A percentile compares a stretch with the other conserved stretches of the same genome.
Conservation (phyloP, 2,888 invertebrate species). For the Leptinotarsa rubiginosa region DNA sequence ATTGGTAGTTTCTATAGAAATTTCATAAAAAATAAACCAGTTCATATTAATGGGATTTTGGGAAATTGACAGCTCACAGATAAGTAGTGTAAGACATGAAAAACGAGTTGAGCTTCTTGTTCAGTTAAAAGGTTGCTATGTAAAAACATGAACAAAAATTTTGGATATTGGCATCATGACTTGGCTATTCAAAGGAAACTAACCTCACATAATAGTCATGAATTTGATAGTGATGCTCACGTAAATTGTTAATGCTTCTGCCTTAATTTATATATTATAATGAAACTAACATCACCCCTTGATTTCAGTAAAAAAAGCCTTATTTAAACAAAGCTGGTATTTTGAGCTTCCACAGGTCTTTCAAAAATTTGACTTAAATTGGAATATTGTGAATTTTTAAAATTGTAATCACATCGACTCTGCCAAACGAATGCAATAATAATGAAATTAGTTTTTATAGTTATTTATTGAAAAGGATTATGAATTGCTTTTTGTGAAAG, state of each 20-base stretch:
- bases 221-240: neutral
- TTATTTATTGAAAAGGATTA: conserved; percentile 11
- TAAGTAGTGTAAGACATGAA: neutral
- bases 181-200: neutral
- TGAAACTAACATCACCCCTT: neutral
- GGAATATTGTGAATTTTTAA: conserved; percentile 13
- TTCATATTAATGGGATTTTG: neutral
- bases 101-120: neutral
- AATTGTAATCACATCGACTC: conserved; percentile 23
- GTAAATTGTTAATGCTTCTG: neutral
- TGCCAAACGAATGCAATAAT: conserved; percentile 27
- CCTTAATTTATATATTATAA: neutral
- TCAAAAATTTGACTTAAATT: neutral
- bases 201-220: neutral
- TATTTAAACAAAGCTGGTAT: neutral
- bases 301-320: neutral
- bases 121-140: neutral
- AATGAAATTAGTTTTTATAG: conserved; percentile 2
- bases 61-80: neutral
- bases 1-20: too few relatives aligned
- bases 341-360: conserved; percentile 9
- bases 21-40: too few relatives aligned
- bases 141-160: neutral
- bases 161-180: neutral
- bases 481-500: conserved; percentile 11